Conservation (phyloP, 2,888 invertebrate genomes). For the Volucella bombylans region DNA sequence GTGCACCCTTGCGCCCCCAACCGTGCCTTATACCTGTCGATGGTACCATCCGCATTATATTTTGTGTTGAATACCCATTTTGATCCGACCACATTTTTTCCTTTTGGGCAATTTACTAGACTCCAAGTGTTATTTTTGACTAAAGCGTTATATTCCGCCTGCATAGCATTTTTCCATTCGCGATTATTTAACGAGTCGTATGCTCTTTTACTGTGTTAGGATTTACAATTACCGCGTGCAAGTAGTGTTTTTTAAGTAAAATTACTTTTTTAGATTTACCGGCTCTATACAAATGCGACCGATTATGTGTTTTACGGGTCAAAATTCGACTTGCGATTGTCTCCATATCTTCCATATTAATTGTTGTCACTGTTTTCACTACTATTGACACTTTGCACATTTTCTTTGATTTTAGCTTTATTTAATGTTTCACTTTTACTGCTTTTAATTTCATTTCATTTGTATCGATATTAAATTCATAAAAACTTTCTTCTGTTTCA, state of each 20-base stretch:
- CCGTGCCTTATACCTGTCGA: conserved; percentile 49
- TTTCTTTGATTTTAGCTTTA: not conserved
- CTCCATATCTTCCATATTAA: not conserved
- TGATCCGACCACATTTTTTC: conserved; percentile 51
- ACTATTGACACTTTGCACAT: not conserved
- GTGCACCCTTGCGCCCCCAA: conserved; percentile 17
- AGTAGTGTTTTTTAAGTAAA: no score
- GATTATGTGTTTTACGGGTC: conserved; percentile 23
- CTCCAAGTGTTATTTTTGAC: conserved; percentile 73
- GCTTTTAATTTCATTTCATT: not conserved
- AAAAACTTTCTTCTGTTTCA: conserved; percentile 19
- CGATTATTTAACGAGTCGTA: conserved; percentile 24
- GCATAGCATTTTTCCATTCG: conserved; percentile 72
- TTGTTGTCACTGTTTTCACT: not conserved
- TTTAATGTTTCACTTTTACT: not conserved
- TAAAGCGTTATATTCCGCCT: conserved; percentile 68
- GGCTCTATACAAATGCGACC: conserved; percentile 10
- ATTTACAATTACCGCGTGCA: not conserved
- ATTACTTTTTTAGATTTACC: not conserved
- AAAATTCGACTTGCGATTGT: conserved; percentile 13
- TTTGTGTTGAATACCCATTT: conserved; percentile 68
- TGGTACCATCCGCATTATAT: conserved; percentile 65
- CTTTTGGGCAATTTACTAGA: conserved; percentile 59
- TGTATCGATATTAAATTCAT: conserved; percentile 45
- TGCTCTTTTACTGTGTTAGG: conserved; percentile 41